phyloP scores from a whole-genome alignment of 2,113 vertebrate genomes.

The Plestiodon gilberti region DNA sequence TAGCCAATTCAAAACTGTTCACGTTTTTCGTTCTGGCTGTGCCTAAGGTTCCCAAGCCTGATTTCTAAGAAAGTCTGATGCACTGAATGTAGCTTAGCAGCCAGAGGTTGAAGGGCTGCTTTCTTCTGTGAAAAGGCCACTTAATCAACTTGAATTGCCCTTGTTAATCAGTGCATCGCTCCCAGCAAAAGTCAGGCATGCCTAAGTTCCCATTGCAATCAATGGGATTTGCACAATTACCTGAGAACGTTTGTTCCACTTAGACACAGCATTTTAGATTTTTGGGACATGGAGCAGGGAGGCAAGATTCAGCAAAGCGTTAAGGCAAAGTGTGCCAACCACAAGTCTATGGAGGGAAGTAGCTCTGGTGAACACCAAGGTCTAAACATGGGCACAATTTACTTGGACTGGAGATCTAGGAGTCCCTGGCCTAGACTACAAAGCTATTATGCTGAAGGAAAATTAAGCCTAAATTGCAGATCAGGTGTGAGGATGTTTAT shows the following conservation, averaged over 20 bases:
- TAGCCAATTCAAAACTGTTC: neutral
- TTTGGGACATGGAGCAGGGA: neutral
- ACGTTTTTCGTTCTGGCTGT: neutral
- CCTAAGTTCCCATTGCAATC: constrained; percentile 7
- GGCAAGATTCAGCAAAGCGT: neutral
- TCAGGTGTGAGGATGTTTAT: no score
- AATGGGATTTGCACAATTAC: constrained; percentile 11
- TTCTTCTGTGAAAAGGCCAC: constrained; percentile 2
- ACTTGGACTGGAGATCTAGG: no score
- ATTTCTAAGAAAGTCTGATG: neutral
- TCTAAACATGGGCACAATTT: no score
- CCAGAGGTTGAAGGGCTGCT: neutral
- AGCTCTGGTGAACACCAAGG: neutral
- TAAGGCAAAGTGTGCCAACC: neutral
- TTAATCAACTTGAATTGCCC: constrained; percentile 27
- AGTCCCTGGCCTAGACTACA: no score
- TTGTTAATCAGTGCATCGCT: constrained; percentile 23
- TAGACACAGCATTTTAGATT: neutral
- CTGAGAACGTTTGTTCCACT: neutral
- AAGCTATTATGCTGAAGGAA: no score
- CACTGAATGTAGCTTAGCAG: neutral
- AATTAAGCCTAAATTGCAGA: no score
- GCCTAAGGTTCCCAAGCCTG: neutral
- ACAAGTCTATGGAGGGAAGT: neutral
- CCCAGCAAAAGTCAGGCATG: neutral